Evolutionary conservation across 2,888 invertebrate genomes (phyloP), one percentile per base, ranked within the genome.

Genomic region (Autographa gamma): DNA sequence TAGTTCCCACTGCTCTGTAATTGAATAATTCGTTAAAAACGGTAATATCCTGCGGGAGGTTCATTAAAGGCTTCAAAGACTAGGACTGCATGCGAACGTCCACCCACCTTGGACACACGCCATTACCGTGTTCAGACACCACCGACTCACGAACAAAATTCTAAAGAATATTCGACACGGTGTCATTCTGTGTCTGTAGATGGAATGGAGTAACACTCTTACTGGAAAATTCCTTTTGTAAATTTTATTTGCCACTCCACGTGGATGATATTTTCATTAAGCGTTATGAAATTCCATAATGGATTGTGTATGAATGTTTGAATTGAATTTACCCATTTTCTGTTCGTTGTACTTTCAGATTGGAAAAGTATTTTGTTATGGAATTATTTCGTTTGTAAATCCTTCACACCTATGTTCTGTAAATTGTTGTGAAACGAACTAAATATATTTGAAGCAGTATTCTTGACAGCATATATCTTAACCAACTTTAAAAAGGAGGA

Each of bases 291-390:
- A 74, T 76, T 82, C 58, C 48, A 73, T 66, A 70, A 64, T 63
- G 66, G 59, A 66, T 71, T 60, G 54, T 64, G 52, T 61, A 66
- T 74, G 66, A 70, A 69, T 66, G 64, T 66, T 71, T 69, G 67
- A 66, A 81, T 80, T 61, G 19, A 60, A 73, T 77, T 77, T 58
- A 63, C 61, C 63, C 62, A 66, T n/a, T 59, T 73, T 43, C 19
- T 25, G 54, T 25, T 56, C 13, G 54, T 25, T 56, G 25, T 56
- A 56, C 54, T 56, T 56, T 56, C 11, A 56, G 54, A 56, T 56
- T 19, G 13, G 54, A 56, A 13, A 25, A 19, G 25, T 56, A 56
- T 13, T 25, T 48, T 25, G 13, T 25, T 56, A 56, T 56, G 25
- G 25, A 11, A 19, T 43, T 54, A 54, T 54, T 54, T 8, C 52